Conservation (phyloP, 92 coral and sea anemone species). For the Epizoanthus scotinus region DNA sequence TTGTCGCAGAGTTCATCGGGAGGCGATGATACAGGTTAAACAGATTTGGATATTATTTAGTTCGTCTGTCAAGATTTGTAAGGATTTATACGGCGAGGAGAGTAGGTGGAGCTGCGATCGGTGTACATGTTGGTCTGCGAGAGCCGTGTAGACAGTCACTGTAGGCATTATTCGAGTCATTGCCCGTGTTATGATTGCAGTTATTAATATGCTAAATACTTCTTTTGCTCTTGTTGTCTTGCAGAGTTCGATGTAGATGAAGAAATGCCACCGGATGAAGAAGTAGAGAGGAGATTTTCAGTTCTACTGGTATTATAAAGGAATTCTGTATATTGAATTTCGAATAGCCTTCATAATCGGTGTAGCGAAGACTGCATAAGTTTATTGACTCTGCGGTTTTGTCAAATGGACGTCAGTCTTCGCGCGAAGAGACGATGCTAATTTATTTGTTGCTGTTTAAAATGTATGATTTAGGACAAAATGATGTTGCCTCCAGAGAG, state of each 20-base stretch:
- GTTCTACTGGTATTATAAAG: constrained; percentile 85
- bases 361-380: background rate
- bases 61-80: constrained; percentile 17
- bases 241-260: constrained; percentile 91
- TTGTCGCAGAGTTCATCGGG: constrained; percentile 83
- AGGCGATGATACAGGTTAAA: constrained; percentile 80
- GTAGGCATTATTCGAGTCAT: background rate
- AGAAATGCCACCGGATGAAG: constrained; percentile 94
- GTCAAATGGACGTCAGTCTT: no score
- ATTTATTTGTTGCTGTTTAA: constrained; percentile 9
- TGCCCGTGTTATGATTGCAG: background rate
- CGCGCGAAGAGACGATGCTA: constrained; percentile 4
- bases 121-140: background rate
- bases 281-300: constrained; percentile 88
- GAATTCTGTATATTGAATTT: background rate
- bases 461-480: constrained; percentile 70
- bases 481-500: constrained; percentile 93
- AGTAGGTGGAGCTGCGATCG: background rate
- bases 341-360: background rate
- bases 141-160: background rate
- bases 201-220: background rate
- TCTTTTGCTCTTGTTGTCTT: constrained; percentile 24
- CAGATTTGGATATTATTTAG: background rate
- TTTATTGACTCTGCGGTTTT: no score
- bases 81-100: background rate